Base-by-base conservation (phyloP, 2,113 vertebrate genomes). In the Xenopus borealis region DNA sequence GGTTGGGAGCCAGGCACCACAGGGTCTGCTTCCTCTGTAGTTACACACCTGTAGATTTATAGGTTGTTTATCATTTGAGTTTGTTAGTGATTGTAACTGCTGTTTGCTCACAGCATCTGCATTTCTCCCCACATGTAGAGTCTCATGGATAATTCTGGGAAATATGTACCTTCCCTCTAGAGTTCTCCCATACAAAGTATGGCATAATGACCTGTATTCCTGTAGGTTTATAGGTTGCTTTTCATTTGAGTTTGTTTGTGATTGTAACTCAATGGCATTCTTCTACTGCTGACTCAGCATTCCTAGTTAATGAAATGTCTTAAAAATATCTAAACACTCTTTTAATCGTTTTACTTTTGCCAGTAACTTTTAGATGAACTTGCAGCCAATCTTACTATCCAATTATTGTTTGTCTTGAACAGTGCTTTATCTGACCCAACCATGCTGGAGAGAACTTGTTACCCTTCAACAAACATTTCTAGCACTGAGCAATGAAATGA, bases 391-490 rank as follows among this genome's bases (percentile, higher is more conserved):
- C 67, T 61, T 55, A 67, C 72, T 62, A 75, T 75, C 65, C 72
- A 75, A 75, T 68, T 68, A 75, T 64, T 23, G 67, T 75, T 55
- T 68, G 64, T 75, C 65, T 75, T 50, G 58, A 67, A 53, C 59
- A 68, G 67, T 75, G 67, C 64, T 75, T 75, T 68, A 68, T 67
- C 65, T 75, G 65, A 68, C 64, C 72, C 72, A 75, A 75, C 64
- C 64, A 75, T 44, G 55, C 72, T 68, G 57, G 61, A 67, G 65
- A 67, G 65, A 75, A 67, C 72, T 67, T 68, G 65, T 57, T 75
- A 68, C 53, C 67, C 65, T 61, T 68, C 53, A 72, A 40, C 58
- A 72, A 44, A 62, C 58, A 71, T 71, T 62, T 20, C 69, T 62
- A 71, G 69, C 59, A 64, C 47, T 72, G 71, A 72, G 59, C 71